A percentile compares a stretch with the other conserved stretches of the same genome.
These are phyloP conservation scores for Diabrotica balteata DNA, from an alignment of 2,888 invertebrate species.

Conservation along the genomic window DNA sequence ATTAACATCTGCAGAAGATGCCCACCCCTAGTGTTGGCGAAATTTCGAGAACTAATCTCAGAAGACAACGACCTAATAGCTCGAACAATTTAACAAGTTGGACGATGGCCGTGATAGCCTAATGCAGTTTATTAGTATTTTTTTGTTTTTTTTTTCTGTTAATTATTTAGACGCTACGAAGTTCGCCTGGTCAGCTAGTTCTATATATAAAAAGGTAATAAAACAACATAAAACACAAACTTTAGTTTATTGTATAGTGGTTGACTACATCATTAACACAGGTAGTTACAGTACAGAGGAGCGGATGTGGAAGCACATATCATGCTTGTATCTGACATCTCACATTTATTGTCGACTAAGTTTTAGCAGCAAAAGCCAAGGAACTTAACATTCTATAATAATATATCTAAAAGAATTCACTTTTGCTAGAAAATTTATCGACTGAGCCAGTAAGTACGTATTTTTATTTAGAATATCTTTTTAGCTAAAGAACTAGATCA, in stretches of 20 bases:
- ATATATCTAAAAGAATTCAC: conserved; percentile 37
- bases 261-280: conserved; percentile 57
- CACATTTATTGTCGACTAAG: conserved; percentile 49
- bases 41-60: too few species aligned
- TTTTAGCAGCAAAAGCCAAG: conserved; percentile 54
- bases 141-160: too few species aligned
- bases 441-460: conserved; percentile 33
- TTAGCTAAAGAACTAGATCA: conserved; percentile 14
- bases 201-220: not conserved
- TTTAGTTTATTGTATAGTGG: conserved; percentile 46
- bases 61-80: too few species aligned
- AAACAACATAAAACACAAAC: conserved; percentile 35
- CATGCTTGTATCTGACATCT: conserved; percentile 54
- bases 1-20: too few species aligned
- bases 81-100: too few species aligned
- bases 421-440: conserved; percentile 34
- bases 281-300: conserved; percentile 55
- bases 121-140: too few species aligned
- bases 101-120: too few species aligned
- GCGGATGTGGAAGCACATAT: conserved; percentile 58
- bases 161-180: too few species aligned
- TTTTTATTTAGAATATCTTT: conserved; percentile 20
- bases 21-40: too few species aligned
- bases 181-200: too few species aligned
- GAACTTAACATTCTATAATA: conserved; percentile 46